phyloP scores from a whole-genome alignment of 2,888 invertebrate genomes.

The Pseudococcus jackbeardsleyi region DNA sequence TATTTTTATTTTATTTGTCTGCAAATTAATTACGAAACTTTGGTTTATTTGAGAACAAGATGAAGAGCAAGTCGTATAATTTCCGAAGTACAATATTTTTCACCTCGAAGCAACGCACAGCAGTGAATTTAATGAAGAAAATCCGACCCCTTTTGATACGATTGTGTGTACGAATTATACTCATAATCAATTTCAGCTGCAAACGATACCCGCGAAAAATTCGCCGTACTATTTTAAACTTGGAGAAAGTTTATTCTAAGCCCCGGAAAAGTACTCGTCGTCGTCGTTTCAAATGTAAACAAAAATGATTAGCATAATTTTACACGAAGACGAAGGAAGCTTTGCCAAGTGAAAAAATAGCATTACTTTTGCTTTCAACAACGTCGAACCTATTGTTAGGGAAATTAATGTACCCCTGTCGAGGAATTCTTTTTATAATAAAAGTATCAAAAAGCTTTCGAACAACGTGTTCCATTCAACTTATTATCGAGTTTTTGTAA shows the following conservation, averaged over 20 bases:
- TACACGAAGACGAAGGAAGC: neutral
- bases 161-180: neutral
- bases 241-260: conserved; percentile 13
- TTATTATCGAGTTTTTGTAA: conserved; percentile 43
- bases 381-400: conserved; percentile 26
- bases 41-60: neutral
- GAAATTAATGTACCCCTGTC: conserved; percentile 32
- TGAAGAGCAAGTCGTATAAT: neutral
- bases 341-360: conserved; percentile 25
- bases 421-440: conserved; percentile 1
- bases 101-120: neutral
- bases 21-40: neutral
- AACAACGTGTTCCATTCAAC: conserved; percentile 34
- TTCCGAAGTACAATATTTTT: neutral
- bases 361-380: conserved; percentile 23
- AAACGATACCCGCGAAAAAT: neutral
- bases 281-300: conserved; percentile 32
- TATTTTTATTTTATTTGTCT: neutral
- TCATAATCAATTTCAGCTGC: conserved; percentile 14
- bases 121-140: neutral
- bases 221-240: neutral
- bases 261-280: neutral
- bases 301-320: conserved; percentile 40
- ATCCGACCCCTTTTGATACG: neutral
- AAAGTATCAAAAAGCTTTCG: conserved; percentile 41